phyloP scores from a whole-genome alignment of 2,113 vertebrate species.

The Prionailurus viverrinus region DNA sequence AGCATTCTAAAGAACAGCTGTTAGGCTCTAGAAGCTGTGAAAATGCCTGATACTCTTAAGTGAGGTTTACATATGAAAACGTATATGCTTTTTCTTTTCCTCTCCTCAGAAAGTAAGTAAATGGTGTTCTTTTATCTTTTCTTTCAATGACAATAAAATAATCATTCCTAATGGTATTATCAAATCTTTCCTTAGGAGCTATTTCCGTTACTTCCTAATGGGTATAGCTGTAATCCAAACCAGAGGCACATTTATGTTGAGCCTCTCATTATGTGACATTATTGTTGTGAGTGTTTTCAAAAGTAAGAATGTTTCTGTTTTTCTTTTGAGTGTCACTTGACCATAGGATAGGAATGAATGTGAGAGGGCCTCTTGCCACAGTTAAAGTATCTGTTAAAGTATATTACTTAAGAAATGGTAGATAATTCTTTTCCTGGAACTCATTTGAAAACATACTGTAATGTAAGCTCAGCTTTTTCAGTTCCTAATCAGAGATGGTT shows the following conservation, averaged over 20 bases:
- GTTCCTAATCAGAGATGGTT: neutral
- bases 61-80: neutral
- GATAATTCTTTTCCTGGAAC: neutral
- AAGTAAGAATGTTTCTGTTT: slow-evolving; percentile 30
- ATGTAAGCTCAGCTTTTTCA: neutral
- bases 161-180: neutral
- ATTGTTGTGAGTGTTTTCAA: slow-evolving; percentile 35
- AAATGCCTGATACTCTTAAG: neutral
- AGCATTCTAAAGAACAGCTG: neutral
- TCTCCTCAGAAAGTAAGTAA: neutral
- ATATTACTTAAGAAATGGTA: neutral
- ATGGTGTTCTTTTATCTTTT: neutral
- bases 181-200: neutral
- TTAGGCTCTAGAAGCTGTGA: neutral
- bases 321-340: slow-evolving; percentile 45
- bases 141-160: neutral
- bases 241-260: neutral
- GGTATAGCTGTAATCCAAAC: slow-evolving; percentile 16
- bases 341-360: slow-evolving; percentile 37
- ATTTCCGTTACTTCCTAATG: slow-evolving; percentile 46
- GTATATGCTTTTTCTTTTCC: neutral
- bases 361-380: slow-evolving; percentile 32
- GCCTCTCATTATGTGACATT: neutral
- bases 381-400: slow-evolving; percentile 8
- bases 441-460: slow-evolving; percentile 26